Evolutionary conservation across 1,140 invertebrate species (phyloP).

Genomic region (Parapsyche elsis): DNA sequence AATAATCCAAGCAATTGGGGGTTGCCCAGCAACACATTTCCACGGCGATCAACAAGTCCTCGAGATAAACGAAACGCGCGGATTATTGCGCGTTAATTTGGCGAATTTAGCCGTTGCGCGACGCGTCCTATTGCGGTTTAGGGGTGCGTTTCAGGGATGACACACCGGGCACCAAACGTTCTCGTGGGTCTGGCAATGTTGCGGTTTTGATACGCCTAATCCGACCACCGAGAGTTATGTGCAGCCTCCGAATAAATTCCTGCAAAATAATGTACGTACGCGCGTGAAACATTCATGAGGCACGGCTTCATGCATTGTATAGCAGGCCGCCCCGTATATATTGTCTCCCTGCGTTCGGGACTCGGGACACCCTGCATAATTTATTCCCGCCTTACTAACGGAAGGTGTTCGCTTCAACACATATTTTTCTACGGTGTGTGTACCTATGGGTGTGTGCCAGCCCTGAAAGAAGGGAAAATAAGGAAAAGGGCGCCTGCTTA

Average conservation of each 20-base stretch:
- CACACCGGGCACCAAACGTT: neutral
- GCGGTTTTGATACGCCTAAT: conserved; percentile 28
- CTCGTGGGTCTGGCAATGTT: conserved; percentile 1
- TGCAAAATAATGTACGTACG: conserved; percentile 55
- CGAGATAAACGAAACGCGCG: neutral
- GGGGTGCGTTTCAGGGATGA: neutral
- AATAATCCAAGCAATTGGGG: too few relatives aligned
- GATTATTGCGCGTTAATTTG: neutral
- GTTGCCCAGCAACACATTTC: too few relatives aligned
- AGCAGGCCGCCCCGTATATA: conserved; percentile 49
- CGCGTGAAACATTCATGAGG: conserved; percentile 53
- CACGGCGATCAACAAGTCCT: neutral
- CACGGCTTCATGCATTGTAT: conserved; percentile 55
- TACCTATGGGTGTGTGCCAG: neutral
- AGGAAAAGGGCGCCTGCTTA: too few relatives aligned
- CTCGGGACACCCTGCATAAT: conserved; percentile 54
- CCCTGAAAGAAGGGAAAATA: too few relatives aligned
- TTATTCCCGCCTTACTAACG: conserved; percentile 52
- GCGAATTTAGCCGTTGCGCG: conserved; percentile 3
- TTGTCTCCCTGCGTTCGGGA: conserved; percentile 16
- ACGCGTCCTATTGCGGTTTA: conserved; percentile 1
- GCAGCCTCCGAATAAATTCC: conserved; percentile 46
- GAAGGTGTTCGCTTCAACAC: conserved; percentile 50
- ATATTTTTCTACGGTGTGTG: conserved; percentile 44
- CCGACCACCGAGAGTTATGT: neutral